Percentiles rank a stretch among this genome's conserved stretches.
phyloP scores from a whole-genome alignment of 2,888 invertebrate genomes.

The Cheilosia vernalis region DNA sequence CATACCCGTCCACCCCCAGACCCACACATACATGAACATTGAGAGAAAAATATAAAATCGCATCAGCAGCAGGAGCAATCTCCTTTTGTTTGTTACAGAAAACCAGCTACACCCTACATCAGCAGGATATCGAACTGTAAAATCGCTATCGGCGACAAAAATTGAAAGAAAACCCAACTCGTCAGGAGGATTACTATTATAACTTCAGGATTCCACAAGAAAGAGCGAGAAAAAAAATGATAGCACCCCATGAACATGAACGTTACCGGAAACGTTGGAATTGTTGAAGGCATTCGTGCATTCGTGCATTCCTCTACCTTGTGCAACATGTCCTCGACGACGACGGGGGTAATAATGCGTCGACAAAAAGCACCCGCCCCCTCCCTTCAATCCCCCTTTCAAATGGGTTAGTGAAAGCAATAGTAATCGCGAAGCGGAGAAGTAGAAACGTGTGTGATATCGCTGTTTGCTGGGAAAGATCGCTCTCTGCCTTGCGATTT shows the following conservation, averaged over 20 bases:
- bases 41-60: conserved; percentile 55
- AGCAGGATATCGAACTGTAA: conserved; percentile 65
- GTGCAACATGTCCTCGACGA: conserved; percentile 65
- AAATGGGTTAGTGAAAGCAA: background rate
- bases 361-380: conserved; percentile 37
- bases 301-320: conserved; percentile 51
- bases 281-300: conserved; percentile 71
- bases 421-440: conserved; percentile 25
- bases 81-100: conserved; percentile 34
- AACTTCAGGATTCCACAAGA: conserved; percentile 5
- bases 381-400: conserved; percentile 11
- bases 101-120: background rate
- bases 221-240: background rate
- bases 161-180: conserved; percentile 54
- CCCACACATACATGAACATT: conserved; percentile 1
- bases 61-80: conserved; percentile 49
- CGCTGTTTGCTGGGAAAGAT: conserved; percentile 26
- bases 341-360: conserved; percentile 56
- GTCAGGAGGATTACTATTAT: conserved; percentile 66
- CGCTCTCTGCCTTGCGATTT: conserved; percentile 9
- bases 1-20: background rate
- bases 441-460: conserved; percentile 33
- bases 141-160: conserved; percentile 60
- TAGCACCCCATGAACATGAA: conserved; percentile 30
- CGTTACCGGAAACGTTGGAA: conserved; percentile 64